Evolutionary conservation across 2,888 invertebrate genomes (phyloP), one percentile per base, ranked within the genome.

Genomic region (Argyresthia albistria): DNA sequence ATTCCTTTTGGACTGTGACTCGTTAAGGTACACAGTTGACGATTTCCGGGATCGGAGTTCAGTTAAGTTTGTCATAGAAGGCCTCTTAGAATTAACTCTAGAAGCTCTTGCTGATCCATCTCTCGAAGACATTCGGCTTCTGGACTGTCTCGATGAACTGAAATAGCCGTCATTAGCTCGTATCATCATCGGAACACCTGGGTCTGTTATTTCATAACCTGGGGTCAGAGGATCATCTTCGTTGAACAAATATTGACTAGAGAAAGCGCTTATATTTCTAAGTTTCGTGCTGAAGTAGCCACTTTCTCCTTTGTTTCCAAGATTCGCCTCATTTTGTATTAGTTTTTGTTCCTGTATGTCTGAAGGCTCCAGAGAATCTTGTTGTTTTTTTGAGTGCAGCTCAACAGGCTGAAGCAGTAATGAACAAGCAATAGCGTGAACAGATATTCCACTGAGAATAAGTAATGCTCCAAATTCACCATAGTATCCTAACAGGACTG

Each of bases 371-470:
- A 6, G 25, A 25, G 25, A 25, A 25, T 25, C 25, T 25, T 57
- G 58, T 56, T 70, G 67, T 60, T 77, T 83, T 65, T 90, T 90
- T 4, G 89, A 80, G 67, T 94, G 94, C 93, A 92, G 92, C 69
- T 91, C 91, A 0, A 94, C 93, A 3, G 94, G 94, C 65, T 94
- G 94, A 46, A 93, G 76, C 51, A 94, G 73, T 54, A 92, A 77
- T 2, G 93, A 89, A 59, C 91, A 91, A 35, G 91, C 91, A 50
- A 93, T 74, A 0, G 92, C 90, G 65, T 94, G 92, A 52, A 93
- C 76, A 1, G 93, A 89, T 54, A 94, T 84, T 4, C 90, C 93
- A 14, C 91, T 89, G 60, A 93, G 89, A 35, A 94, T 81, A 12
- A 93, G 71, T 50, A 92, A 87, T 0, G 93, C 89, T 16, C 93